Evolutionary conservation across 2,113 vertebrate genomes (phyloP).

Genomic region (Thunnus thynnus): DNA sequence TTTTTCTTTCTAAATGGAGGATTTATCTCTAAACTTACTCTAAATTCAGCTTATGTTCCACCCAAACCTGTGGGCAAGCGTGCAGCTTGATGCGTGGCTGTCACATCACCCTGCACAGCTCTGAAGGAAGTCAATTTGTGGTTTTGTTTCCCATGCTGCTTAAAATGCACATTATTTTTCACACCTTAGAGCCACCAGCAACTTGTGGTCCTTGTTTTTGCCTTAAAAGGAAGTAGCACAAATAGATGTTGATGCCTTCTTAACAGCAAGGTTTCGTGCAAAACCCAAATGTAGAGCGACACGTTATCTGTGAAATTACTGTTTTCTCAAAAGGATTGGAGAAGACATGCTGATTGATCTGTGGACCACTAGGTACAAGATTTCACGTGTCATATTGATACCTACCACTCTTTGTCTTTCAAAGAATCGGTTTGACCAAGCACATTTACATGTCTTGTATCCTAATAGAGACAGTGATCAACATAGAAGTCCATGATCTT

Average conservation of each 20-base stretch:
- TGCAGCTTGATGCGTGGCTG: constrained; percentile 8
- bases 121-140: constrained; percentile 62
- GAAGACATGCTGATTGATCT: constrained; percentile 9
- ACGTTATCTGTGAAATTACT: constrained; percentile 25
- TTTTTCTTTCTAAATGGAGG: background rate
- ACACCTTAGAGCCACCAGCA: constrained; percentile 74
- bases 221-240: constrained; percentile 73
- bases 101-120: constrained; percentile 40
- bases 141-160: constrained; percentile 69
- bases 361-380: background rate
- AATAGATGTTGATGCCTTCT: constrained; percentile 48
- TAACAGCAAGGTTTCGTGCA: constrained; percentile 23
- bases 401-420: background rate
- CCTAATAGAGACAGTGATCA: background rate
- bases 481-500: background rate
- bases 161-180: constrained; percentile 71
- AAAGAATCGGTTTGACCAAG: background rate
- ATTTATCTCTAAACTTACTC: constrained; percentile 14
- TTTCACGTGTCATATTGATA: background rate
- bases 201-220: constrained; percentile 64
- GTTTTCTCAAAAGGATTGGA: constrained; percentile 38
- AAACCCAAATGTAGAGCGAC: background rate
- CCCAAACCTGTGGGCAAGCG: constrained; percentile 13
- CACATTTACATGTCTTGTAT: background rate
- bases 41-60: constrained; percentile 6